Base-by-base conservation (phyloP, 2,113 vertebrate genomes). In the Macquaria australasica region DNA sequence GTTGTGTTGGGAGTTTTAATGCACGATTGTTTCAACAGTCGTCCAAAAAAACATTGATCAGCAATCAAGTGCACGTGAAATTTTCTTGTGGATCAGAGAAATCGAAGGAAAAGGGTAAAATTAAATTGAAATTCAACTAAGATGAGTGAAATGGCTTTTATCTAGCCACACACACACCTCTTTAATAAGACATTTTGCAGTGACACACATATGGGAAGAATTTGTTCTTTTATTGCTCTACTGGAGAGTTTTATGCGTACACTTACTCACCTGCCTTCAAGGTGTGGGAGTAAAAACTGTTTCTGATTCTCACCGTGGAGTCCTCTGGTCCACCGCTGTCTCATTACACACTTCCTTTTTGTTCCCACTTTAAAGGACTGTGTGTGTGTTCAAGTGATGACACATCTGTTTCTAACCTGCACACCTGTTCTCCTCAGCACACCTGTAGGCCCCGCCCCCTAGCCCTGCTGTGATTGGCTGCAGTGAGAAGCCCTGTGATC, bases 341-440 rank as follows among this genome's bases (percentile, higher is more conserved):
- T 89, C 84, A 89, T 76, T 85, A 81, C 18, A 56, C 55, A 5
- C 79, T 83, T 87, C 73, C 45, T n/a, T n/a, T 39, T 41, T 34
- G 34, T 4, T 8, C 48, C 5, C 14, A 58, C 89, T 81, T 78
- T 79, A 62, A 89, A 83, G 67, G 28, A 34, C 53, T 15, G 72
- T 48, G 58, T 75, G 58, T 75, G 79, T 67, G 78, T 53, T 73
- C 34, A 28, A 45, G 48, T 43, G 79, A 51, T 85, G 85, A 90
- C 70, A 85, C 86, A 87, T 91, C 82, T 88, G 92, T 87, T 92
- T 90, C 73, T 60, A 9, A 5, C 15, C 25, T 0, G 60, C 89
- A 94, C 92, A 94, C 78, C 94, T 91, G 92, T 88, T 90, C 83
- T 62, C 45, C 15, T 34, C 37, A 63, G 85, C 82, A 78, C 88